These are phyloP conservation scores for Elachura formosa DNA, from an alignment of 2,113 vertebrate genomes.

Conservation along the genomic window DNA sequence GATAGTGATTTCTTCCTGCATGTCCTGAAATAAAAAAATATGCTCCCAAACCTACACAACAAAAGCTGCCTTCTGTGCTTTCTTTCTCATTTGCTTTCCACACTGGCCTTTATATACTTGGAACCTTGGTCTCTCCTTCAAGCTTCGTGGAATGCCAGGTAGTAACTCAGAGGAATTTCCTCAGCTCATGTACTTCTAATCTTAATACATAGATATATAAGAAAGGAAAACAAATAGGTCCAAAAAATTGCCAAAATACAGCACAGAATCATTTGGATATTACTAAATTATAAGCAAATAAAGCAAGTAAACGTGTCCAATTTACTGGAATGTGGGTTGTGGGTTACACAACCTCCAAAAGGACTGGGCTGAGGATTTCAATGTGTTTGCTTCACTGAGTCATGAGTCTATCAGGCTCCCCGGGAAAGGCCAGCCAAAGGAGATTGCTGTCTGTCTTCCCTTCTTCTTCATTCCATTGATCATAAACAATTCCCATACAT, in stretches of 20 bases:
- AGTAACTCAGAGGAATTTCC: neutral
- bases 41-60: neutral
- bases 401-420: slow-evolving; percentile 11
- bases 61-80: neutral
- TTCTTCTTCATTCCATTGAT: slow-evolving; percentile 14
- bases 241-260: neutral
- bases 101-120: neutral
- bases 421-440: slow-evolving; percentile 56
- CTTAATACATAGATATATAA: neutral
- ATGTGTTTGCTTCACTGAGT: slow-evolving; percentile 35
- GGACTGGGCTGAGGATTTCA: neutral
- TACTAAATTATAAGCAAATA: neutral
- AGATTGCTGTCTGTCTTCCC: neutral
- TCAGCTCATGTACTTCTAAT: neutral
- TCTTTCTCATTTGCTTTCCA: neutral
- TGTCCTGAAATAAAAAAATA: neutral
- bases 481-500: neutral
- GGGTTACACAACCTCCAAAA: slow-evolving; percentile 33
- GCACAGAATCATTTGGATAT: neutral
- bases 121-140: neutral
- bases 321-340: neutral
- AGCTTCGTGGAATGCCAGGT: neutral
- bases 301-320: neutral
- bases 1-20: neutral
- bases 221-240: neutral